These are phyloP conservation scores for Noctuana brunneofusca DNA, from an alignment of 2,888 invertebrate genomes.

Conservation along the genomic window DNA sequence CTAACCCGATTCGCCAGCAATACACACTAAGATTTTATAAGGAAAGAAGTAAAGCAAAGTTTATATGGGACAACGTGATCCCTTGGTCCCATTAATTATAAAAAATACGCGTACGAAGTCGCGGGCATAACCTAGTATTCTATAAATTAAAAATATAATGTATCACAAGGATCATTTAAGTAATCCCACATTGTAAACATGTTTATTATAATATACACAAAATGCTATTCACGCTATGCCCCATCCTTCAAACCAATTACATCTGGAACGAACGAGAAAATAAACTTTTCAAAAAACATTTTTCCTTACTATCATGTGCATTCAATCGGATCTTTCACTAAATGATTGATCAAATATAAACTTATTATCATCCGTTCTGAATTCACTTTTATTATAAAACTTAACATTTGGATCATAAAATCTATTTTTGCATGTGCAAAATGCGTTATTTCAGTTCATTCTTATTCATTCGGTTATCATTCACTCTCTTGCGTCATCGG, in stretches of 20 bases:
- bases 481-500: slow-evolving; percentile 55
- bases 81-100: no score
- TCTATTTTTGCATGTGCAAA: neutral
- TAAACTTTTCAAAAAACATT: slow-evolving; percentile 16
- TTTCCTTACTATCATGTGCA: slow-evolving; percentile 12
- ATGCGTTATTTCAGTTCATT: slow-evolving; percentile 31
- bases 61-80: no score
- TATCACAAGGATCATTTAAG: no score
- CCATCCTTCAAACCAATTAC: slow-evolving; percentile 6
- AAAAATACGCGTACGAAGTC: no score
- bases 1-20: no score
- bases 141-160: no score
- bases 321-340: slow-evolving; percentile 28
- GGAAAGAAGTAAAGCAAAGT: no score
- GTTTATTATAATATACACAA: no score
- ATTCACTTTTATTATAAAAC: neutral
- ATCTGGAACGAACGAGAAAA: slow-evolving; percentile 15
- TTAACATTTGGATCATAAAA: neutral
- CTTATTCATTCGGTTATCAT: slow-evolving; percentile 49
- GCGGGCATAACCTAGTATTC: no score
- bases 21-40: no score
- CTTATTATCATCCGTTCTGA: slow-evolving; percentile 2
- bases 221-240: neutral
- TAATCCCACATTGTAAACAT: no score
- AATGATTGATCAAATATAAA: slow-evolving; percentile 33